Evolutionary conservation across 2,113 vertebrate species (phyloP).

Genomic region (Gambusia affinis): DNA sequence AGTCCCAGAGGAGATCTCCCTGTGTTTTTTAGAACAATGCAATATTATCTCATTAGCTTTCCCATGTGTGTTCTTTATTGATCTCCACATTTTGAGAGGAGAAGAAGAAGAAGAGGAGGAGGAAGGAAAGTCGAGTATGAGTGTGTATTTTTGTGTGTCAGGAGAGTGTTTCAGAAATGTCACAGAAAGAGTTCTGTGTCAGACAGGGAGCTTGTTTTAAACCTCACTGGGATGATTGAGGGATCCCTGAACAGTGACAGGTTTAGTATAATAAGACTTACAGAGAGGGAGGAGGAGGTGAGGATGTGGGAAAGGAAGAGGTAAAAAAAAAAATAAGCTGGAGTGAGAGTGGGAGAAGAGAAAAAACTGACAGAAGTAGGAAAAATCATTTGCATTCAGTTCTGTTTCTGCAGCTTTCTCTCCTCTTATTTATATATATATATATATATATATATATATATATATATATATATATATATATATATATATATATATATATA

Average conservation of each 20-base stretch:
- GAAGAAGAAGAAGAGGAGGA: slow-evolving; percentile 1
- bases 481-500: too few species aligned
- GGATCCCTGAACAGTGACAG: slow-evolving; percentile 57
- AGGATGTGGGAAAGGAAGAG: slow-evolving; percentile 19
- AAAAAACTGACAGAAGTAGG: slow-evolving; percentile 26
- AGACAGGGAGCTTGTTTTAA: slow-evolving; percentile 34
- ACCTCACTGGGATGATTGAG: slow-evolving; percentile 52
- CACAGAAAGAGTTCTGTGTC: slow-evolving; percentile 37
- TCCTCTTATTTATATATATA: not conserved
- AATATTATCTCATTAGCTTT: slow-evolving; percentile 55
- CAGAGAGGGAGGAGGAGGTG: not conserved
- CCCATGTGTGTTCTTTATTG: slow-evolving; percentile 33
- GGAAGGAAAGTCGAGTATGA: not conserved
- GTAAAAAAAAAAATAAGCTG: slow-evolving; percentile 19
- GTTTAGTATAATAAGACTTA: slow-evolving; percentile 57
- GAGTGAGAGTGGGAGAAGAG: slow-evolving; percentile 39
- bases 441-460: too few species aligned
- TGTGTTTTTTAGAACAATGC: slow-evolving; percentile 27
- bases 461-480: too few species aligned
- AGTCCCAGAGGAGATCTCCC: slow-evolving; percentile 26
- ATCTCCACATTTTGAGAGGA: slow-evolving; percentile 28
- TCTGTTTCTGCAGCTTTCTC: slow-evolving; percentile 37
- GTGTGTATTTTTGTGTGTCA: slow-evolving; percentile 12
- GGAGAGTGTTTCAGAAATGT: slow-evolving; percentile 36
- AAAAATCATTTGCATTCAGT: slow-evolving; percentile 56